Conservation (phyloP, 53 echinoderm and acorn worm genomes). For the Apostichopus leukothele region DNA sequence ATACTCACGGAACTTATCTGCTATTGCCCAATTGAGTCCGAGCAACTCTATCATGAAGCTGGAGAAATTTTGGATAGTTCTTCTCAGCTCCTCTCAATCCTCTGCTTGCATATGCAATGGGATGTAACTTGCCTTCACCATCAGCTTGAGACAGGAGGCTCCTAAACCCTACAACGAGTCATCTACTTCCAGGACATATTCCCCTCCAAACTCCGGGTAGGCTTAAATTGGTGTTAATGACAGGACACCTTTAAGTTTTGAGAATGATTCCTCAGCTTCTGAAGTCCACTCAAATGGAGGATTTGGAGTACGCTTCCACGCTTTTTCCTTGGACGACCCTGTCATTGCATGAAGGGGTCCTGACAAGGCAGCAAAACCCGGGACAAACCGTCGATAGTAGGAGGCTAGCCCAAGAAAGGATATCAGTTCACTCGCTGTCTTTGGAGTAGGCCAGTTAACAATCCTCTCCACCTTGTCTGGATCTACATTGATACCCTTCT, state of each 20-base stretch:
- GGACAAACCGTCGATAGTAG: constrained; percentile 49
- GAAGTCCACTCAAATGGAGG: constrained; percentile 37
- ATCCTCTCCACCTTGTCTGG: constrained; percentile 45
- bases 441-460: constrained; percentile 44
- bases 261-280: constrained; percentile 39
- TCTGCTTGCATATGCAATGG: constrained; percentile 48
- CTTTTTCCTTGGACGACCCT: neutral
- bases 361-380: constrained; percentile 35
- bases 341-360: constrained; percentile 45
- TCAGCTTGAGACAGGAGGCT: constrained; percentile 21
- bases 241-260: constrained; percentile 22
- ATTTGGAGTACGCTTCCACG: neutral
- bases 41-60: constrained; percentile 39
- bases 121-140: constrained; percentile 9
- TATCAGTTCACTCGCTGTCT: constrained; percentile 11
- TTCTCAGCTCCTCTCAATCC: constrained; percentile 30
- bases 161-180: constrained; percentile 42
- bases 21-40: too few species aligned
- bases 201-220: constrained; percentile 33
- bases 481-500: constrained; percentile 45
- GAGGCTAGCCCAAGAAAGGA: constrained; percentile 56
- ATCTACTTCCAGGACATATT: constrained; percentile 32
- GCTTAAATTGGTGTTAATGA: constrained; percentile 28
- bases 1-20: too few species aligned
- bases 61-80: constrained; percentile 42